Percentiles rank a stretch among this genome's conserved stretches.
These are phyloP conservation scores for Xenopus tropicalis DNA, from an alignment of 2,113 vertebrate species.

Conservation along the genomic window UCB_Xtro_10.0 CM004451.2:88691001-88691500, in stretches of 20 bases:
- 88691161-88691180: not conserved
- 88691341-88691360: slow-evolving; percentile 41
- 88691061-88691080: not conserved
- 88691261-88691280: slow-evolving; percentile 87
- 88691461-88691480: too few species aligned
- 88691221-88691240: slow-evolving; percentile 96
- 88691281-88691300: slow-evolving; percentile 90
- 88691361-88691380: slow-evolving; percentile 52
- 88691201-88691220: slow-evolving; percentile 28
- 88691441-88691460: not conserved
- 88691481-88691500: too few species aligned
- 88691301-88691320: slow-evolving; percentile 71
- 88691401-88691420: slow-evolving; percentile 57
- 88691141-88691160: too few species aligned
- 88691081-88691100: too few species aligned
- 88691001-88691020: slow-evolving; percentile 85
- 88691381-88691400: slow-evolving; percentile 64
- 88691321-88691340: slow-evolving; percentile 52
- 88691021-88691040: slow-evolving; percentile 88
- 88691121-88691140: too few species aligned
- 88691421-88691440: not conserved
- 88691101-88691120: too few species aligned
- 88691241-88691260: slow-evolving; percentile 81
- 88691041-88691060: slow-evolving; percentile 86
- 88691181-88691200: not conserved